Percentiles rank a stretch among this genome's conserved stretches.
Evolutionary conservation across 2,888 invertebrate genomes (phyloP).

Genomic region (Plebejus anna): DNA sequence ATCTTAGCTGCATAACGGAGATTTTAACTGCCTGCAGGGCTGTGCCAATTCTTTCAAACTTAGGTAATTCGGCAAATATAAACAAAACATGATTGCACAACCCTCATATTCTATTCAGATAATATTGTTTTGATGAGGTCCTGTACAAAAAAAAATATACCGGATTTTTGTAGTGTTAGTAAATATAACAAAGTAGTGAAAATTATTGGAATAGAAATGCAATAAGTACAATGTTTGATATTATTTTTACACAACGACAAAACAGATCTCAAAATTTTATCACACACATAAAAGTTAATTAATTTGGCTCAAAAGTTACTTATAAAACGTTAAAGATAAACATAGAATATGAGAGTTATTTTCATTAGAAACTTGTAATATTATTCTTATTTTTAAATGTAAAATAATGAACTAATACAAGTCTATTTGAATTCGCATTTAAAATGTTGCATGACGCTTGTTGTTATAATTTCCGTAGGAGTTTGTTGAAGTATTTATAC

Average conservation of each 20-base stretch:
- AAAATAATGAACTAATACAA: background rate
- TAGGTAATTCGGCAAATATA: slow-evolving; percentile 42
- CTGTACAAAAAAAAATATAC: background rate
- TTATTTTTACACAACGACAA: background rate
- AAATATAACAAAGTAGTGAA: background rate
- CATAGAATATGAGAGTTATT: slow-evolving; percentile 28
- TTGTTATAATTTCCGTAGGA: slow-evolving; percentile 13
- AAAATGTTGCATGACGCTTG: slow-evolving; percentile 25
- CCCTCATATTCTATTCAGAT: slow-evolving; percentile 24
- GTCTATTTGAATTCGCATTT: slow-evolving; percentile 25
- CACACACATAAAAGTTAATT: background rate
- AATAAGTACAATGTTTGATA: background rate
- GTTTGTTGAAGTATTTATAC: slow-evolving; percentile 23
- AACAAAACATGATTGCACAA: slow-evolving; percentile 6
- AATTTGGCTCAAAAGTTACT: slow-evolving; percentile 10
- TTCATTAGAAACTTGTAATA: background rate
- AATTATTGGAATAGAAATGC: background rate
- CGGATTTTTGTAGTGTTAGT: background rate
- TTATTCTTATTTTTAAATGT: background rate
- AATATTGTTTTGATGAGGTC: background rate
- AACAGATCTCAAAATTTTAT: slow-evolving; percentile 3
- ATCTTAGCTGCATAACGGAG: slow-evolving; percentile 30
- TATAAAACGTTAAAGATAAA: background rate
- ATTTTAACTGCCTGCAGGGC: slow-evolving; percentile 33
- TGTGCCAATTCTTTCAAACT: slow-evolving; percentile 36